Evolutionary conservation across 1,140 invertebrate genomes (phyloP).

Genomic region (Maconellicoccus hirsutus): DNA sequence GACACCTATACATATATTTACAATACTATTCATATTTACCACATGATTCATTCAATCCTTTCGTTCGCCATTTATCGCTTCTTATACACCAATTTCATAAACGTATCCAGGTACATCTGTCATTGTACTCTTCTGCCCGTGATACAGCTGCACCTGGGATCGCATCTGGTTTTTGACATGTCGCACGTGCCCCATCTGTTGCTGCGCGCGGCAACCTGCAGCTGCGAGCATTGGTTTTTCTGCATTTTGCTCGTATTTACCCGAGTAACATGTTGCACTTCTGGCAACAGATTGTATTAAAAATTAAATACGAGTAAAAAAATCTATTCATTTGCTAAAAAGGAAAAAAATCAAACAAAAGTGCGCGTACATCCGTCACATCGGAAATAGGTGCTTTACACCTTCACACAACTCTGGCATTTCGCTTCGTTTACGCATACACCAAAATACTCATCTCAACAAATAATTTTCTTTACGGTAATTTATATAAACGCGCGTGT

Average conservation of each 20-base stretch:
- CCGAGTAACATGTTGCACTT: background rate
- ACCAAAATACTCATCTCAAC: no score
- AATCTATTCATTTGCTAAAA: no score
- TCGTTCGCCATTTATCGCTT: conserved; percentile 11
- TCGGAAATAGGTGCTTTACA: no score
- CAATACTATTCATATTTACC: conserved; percentile 11
- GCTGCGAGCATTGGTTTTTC: conserved; percentile 11
- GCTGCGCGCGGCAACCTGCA: background rate
- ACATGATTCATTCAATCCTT: conserved; percentile 20
- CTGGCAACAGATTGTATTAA: conserved; percentile 11
- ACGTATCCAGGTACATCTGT: conserved; percentile 3
- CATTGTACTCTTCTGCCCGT: conserved; percentile 15
- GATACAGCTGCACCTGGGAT: conserved; percentile 19
- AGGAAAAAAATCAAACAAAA: no score
- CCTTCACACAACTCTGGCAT: no score
- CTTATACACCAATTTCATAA: background rate
- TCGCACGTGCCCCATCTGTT: conserved; percentile 21
- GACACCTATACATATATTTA: background rate
- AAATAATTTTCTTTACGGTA: background rate
- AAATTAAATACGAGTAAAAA: background rate
- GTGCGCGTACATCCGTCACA: no score
- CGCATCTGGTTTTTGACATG: conserved; percentile 21
- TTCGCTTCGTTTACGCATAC: no score
- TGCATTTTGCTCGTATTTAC: conserved; percentile 4
- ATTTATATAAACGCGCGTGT: background rate